Evolutionary conservation across 2,113 vertebrate species (phyloP).

Genomic region (Eudyptes chrysolophus): DNA sequence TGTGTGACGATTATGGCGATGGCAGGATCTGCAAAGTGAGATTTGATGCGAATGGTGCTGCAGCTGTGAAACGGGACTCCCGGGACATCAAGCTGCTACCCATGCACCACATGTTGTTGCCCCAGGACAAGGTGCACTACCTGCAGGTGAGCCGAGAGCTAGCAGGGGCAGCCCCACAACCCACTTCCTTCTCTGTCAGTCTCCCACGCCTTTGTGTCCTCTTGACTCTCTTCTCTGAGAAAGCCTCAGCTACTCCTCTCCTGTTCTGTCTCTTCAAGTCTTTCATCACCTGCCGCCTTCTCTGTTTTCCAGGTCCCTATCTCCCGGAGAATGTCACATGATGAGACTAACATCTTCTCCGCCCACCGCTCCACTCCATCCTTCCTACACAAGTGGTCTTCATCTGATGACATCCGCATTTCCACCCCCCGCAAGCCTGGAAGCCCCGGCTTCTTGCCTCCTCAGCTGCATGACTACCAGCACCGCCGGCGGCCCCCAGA

Average conservation of each 20-base stretch:
- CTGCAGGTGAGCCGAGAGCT: slow-evolving; percentile 72
- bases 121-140: slow-evolving; percentile 80
- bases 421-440: slow-evolving; percentile 67
- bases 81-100: slow-evolving; percentile 78
- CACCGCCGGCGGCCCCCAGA: slow-evolving; percentile 65
- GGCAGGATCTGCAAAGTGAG: slow-evolving; percentile 80
- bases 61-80: slow-evolving; percentile 72
- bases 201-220: not conserved
- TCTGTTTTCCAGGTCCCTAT: slow-evolving; percentile 73
- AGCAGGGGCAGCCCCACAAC: not conserved
- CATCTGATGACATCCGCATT: slow-evolving; percentile 81
- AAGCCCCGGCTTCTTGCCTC: slow-evolving; percentile 64
- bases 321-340: slow-evolving; percentile 80
- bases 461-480: slow-evolving; percentile 67
- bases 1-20: slow-evolving; percentile 75
- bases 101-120: slow-evolving; percentile 78
- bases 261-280: not conserved
- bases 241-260: not conserved
- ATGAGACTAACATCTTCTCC: slow-evolving; percentile 82
- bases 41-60: slow-evolving; percentile 77
- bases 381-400: slow-evolving; percentile 83
- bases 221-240: not conserved
- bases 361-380: slow-evolving; percentile 72
- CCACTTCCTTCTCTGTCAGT: not conserved
- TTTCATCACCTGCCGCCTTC: not conserved